A percentile compares a stretch with the other conserved stretches of the same genome.
These are phyloP conservation scores for Formica selysi DNA, from an alignment of 1,140 invertebrate species.

Conservation along the genomic window DNA sequence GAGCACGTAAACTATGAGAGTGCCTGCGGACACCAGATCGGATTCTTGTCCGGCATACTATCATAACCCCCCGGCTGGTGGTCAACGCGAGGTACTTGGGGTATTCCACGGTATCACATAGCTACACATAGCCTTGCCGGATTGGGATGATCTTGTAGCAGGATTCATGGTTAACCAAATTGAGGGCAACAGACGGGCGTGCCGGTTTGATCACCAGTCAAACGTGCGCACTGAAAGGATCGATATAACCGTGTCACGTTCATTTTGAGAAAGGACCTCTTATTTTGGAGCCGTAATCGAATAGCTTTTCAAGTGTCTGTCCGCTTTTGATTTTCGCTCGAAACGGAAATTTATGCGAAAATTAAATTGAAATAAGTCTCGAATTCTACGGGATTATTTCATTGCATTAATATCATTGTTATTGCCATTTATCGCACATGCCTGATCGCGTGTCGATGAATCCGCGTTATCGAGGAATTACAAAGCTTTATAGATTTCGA, in stretches of 20 bases:
- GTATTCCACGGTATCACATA: conserved; percentile 74
- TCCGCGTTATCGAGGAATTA: conserved; percentile 22
- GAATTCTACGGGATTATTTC: neutral
- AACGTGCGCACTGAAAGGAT: neutral
- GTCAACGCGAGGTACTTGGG: conserved; percentile 67
- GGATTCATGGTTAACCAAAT: conserved; percentile 72
- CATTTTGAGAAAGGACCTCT: conserved; percentile 11
- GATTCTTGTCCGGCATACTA: conserved; percentile 71
- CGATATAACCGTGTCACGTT: neutral
- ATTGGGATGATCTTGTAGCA: conserved; percentile 68
- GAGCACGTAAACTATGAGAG: conserved; percentile 74
- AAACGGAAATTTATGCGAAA: neutral
- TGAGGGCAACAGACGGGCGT: conserved; percentile 49
- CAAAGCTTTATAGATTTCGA: conserved; percentile 45
- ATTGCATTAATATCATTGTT: neutral
- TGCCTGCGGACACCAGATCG: conserved; percentile 71
- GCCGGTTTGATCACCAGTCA: conserved; percentile 34
- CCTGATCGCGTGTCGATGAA: neutral
- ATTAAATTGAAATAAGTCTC: neutral
- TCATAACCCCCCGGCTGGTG: conserved; percentile 35
- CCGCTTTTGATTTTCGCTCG: neutral
- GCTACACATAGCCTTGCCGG: conserved; percentile 66
- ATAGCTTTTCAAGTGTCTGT: neutral
- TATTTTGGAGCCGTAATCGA: neutral
- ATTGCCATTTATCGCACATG: neutral